A percentile compares a stretch with the other conserved stretches of the same genome.
Conservation (phyloP, 2,888 invertebrate species). For the Amblyteles armatorius region DNA sequence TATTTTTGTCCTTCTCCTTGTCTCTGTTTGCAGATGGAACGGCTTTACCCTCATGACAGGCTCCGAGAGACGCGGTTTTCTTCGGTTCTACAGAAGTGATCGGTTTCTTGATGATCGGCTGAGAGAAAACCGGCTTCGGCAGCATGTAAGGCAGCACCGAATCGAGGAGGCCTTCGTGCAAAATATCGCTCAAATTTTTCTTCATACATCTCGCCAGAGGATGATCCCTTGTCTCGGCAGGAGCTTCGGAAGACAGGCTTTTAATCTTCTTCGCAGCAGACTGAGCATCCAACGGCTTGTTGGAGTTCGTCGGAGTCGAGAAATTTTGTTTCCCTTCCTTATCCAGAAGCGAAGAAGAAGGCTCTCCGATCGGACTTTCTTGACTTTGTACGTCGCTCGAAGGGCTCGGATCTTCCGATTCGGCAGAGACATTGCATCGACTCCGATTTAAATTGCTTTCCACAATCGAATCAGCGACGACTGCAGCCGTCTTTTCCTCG, state of each 20-base stretch:
- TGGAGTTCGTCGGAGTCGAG: constrained; percentile 19
- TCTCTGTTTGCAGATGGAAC: constrained; percentile 64
- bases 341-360: neutral
- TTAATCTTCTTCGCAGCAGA: constrained; percentile 59
- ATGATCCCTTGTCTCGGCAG: constrained; percentile 71
- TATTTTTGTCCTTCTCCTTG: constrained; percentile 76
- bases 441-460: constrained; percentile 7
- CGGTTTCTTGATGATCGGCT: constrained; percentile 86
- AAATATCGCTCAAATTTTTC: constrained; percentile 87
- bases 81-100: constrained; percentile 84
- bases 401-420: constrained; percentile 4
- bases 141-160: constrained; percentile 92
- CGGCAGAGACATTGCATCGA: neutral
- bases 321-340: constrained; percentile 41
- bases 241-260: constrained; percentile 45
- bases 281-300: constrained; percentile 42
- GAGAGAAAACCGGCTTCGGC: constrained; percentile 87
- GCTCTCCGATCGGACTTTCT: neutral
- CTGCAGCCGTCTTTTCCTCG: constrained; percentile 54
- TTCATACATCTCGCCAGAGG: constrained; percentile 80
- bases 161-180: constrained; percentile 93
- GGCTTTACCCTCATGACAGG: constrained; percentile 71
- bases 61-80: constrained; percentile 85
- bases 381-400: constrained; percentile 19
- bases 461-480: constrained; percentile 21